Evolutionary conservation across 1,140 invertebrate species (phyloP).

Genomic region (Drosophila parvula): DNA sequence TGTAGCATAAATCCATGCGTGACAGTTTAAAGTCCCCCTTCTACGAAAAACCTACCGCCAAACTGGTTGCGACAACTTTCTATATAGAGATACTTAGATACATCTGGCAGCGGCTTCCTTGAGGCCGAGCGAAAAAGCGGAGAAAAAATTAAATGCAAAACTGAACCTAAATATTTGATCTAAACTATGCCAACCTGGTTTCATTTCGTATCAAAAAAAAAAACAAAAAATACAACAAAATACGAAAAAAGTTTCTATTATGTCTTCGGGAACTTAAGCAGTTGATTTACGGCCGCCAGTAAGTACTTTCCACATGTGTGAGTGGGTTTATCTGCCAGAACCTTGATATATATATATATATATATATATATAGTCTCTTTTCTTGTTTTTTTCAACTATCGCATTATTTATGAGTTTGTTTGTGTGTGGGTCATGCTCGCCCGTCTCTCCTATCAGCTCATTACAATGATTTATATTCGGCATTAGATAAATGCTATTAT

Average conservation of each 20-base stretch:
- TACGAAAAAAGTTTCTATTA: constrained; percentile 35
- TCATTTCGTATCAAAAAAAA: constrained; percentile 11
- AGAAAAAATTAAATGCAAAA: constrained; percentile 70
- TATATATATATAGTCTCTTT: constrained; percentile 3
- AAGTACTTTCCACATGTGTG: constrained; percentile 47
- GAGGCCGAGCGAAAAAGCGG: constrained; percentile 32
- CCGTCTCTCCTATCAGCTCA: constrained; percentile 51
- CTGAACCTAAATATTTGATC: constrained; percentile 74
- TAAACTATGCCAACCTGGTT: constrained; percentile 78
- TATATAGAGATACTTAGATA: constrained; percentile 60
- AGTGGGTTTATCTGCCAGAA: constrained; percentile 62
- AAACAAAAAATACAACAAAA: background rate
- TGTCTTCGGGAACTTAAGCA: constrained; percentile 56
- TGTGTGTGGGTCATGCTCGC: constrained; percentile 32
- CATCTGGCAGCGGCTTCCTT: constrained; percentile 66
- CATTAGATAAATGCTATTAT: constrained; percentile 55
- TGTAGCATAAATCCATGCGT: constrained; percentile 76
- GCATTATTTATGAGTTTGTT: constrained; percentile 58
- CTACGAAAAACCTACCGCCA: constrained; percentile 23
- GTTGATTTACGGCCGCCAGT: constrained; percentile 68
- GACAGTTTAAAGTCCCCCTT: constrained; percentile 61
- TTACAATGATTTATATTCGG: constrained; percentile 63
- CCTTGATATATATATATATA: constrained; percentile 12
- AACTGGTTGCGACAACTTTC: constrained; percentile 83
- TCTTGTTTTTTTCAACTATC: constrained; percentile 30